Base-by-base conservation (phyloP, 2,797 vertebrate genomes). In the Rhyacichthys aspro region DNA sequence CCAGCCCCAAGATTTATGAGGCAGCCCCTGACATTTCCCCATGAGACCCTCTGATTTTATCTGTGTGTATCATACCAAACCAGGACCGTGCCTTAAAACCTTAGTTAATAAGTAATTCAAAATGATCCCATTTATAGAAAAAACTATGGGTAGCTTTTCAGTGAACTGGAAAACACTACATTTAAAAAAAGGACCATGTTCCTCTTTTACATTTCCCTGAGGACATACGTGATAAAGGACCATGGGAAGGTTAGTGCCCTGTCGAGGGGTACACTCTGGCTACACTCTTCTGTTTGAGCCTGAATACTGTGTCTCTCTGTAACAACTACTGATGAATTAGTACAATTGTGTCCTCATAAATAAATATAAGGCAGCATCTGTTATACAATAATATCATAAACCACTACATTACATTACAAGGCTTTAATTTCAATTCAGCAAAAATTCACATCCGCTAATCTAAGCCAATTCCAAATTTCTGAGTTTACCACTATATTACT, bases 1-100 rank as follows among this genome's bases (percentile, higher is more conserved):
- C 66, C 55, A 38, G 44, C 43, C 56, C 34, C 46, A 52, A 81
- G 74, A 85, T 82, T 82, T 67, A 74, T 54, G 53, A 77, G 67
- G 69, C 17, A 56, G 46, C 46, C 55, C 60, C 52, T 62, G 67
- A 17, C 23, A 59, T 67, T 58, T 43, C 55, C 55, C 47, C 59
- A 38, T 8, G 33, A 44, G 66, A 57, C 2, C 2, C 43, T 48
- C 48, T 18, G 45, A 39, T 61, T 59, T 10, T 36, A 59, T 53
- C 57, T 52, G 44, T 32, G 19, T 15, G 34, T 12, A 23, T 42
- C 28, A 38, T 15, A 7, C 11, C 44, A n/a, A 57, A 11, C 19
- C 39, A 59, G 9, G 17, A 7, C 32, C 28, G 8, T 1, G 0
- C 3, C 36, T 18, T 19, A 33, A 7, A 34, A 42, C 9, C 23